Percentiles rank a stretch among this genome's conserved stretches.
Conservation (phyloP, 1,140 invertebrate genomes). For the Rhopalosiphum padi region DNA sequence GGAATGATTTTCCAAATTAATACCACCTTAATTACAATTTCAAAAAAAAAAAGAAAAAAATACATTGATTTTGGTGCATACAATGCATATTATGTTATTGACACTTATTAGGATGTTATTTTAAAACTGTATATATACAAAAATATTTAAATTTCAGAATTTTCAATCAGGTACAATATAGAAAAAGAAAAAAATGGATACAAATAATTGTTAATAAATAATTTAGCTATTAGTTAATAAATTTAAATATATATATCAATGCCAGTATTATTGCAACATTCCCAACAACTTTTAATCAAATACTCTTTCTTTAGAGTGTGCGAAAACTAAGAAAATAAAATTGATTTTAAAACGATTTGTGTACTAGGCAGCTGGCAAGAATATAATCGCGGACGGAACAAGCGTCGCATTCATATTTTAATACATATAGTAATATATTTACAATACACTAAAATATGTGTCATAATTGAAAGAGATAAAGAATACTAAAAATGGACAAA, state of each 20-base stretch:
- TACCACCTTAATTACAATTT: neutral
- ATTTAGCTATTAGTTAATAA: conserved; percentile 10
- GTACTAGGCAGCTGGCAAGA: neutral
- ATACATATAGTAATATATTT: conserved; percentile 15
- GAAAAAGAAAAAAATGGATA: neutral
- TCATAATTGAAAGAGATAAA: neutral
- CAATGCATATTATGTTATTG: neutral
- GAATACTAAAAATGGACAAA: neutral
- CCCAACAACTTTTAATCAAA: neutral
- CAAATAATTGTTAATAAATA: neutral
- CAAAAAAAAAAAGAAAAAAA: neutral
- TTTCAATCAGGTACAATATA: conserved; percentile 50
- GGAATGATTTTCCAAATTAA: conserved; percentile 21
- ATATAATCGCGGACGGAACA: neutral
- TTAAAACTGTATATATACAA: conserved; percentile 11
- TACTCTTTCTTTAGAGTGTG: neutral
- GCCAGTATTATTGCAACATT: neutral
- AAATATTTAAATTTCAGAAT: conserved; percentile 29
- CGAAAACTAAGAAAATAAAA: conserved; percentile 14
- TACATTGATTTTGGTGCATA: neutral
- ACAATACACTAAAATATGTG: neutral
- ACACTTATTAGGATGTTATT: neutral
- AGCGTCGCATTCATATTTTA: neutral
- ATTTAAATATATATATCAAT: conserved; percentile 25
- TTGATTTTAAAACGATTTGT: neutral